Conservation (phyloP, 53 echinoderm and acorn worm species). For the Echinometra lucunter region DNA sequence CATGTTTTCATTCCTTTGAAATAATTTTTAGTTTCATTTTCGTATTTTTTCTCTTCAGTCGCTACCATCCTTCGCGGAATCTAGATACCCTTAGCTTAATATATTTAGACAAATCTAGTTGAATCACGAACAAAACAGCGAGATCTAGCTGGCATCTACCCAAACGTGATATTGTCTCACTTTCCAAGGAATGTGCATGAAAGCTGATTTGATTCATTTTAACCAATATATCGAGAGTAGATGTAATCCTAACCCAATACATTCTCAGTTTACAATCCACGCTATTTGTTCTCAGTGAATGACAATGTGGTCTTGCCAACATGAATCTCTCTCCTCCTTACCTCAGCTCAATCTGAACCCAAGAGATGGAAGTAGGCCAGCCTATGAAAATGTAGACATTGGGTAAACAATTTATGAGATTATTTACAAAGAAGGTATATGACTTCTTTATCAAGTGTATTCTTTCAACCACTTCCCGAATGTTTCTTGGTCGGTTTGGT, state of each 20-base stretch:
- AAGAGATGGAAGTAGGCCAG: neutral
- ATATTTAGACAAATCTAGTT: neutral
- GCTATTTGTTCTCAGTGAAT: neutral
- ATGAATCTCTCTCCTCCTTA: neutral
- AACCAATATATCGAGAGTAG: neutral
- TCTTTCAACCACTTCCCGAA: neutral
- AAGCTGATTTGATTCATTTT: neutral
- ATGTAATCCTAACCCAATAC: neutral
- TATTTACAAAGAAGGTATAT: neutral
- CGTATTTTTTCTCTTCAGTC: neutral
- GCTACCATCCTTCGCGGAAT: no score
- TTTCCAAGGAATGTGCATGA: neutral
- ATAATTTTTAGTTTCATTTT: neutral
- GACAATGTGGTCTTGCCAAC: neutral
- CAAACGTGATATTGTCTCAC: neutral
- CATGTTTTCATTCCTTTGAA: neutral
- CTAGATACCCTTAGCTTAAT: no score
- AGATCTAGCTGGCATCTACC: neutral
- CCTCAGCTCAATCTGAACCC: neutral
- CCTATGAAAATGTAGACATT: neutral
- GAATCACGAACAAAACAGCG: neutral
- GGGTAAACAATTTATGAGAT: conserved; percentile 4
- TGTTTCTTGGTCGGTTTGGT: neutral
- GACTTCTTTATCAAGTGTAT: neutral
- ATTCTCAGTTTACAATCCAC: neutral